phyloP scores from a whole-genome alignment of 2,888 invertebrate species.

The Lacanobia wlatinum region DNA sequence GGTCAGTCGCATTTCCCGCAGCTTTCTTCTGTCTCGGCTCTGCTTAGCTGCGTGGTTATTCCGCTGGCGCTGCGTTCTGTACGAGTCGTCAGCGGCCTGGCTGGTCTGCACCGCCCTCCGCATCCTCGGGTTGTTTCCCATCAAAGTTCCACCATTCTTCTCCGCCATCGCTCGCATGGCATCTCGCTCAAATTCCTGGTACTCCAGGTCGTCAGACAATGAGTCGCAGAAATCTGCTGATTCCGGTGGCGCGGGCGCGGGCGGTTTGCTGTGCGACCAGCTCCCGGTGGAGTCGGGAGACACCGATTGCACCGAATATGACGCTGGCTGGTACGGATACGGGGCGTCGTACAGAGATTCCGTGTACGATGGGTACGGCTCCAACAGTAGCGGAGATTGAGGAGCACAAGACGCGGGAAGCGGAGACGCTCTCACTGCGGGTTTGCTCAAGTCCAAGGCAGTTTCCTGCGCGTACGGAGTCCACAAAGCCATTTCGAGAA shows the following conservation, averaged over 20 bases:
- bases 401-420: conserved; percentile 60
- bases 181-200: conserved; percentile 93
- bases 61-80: conserved; percentile 96
- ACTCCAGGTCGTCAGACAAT: conserved; percentile 90
- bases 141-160: conserved; percentile 90
- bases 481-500: conserved; percentile 81
- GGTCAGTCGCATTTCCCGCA: too few species aligned
- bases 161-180: conserved; percentile 92
- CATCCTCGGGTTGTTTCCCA: conserved; percentile 92
- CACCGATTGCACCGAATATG: background rate
- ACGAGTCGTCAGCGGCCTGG: conserved; percentile 92
- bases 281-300: conserved; percentile 76
- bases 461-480: conserved; percentile 83
- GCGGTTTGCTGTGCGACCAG: conserved; percentile 66
- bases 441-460: conserved; percentile 79
- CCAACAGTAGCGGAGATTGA: conserved; percentile 49
- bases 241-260: conserved; percentile 85
- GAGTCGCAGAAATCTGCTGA: conserved; percentile 67
- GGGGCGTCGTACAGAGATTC: conserved; percentile 65
- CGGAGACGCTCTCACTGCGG: conserved; percentile 67
- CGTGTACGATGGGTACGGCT: conserved; percentile 55
- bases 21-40: conserved; percentile 96
- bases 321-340: too few species aligned
- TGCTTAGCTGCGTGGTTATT: conserved; percentile 99
- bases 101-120: conserved; percentile 81